Evolutionary conservation across 2,888 invertebrate genomes (phyloP), one percentile per base, ranked within the genome.

Genomic region (Isotomurus palustris): DNA sequence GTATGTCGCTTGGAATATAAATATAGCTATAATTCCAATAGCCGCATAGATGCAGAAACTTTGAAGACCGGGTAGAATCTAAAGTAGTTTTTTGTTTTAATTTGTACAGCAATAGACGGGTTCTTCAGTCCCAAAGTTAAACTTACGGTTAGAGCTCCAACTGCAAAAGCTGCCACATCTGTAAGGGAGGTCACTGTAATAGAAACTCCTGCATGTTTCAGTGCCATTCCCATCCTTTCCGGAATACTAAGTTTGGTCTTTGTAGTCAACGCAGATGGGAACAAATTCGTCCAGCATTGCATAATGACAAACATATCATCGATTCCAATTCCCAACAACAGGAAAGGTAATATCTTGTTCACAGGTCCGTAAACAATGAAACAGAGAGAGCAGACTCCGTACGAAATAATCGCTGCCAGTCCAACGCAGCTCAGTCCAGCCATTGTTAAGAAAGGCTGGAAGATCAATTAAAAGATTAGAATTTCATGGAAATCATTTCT

Each of bases 261-360:
- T 6, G 17, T 36, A 2, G 21, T 36, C 32, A 50, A 35, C 4
- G 41, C n/a, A 2, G 43, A 25, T 1, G 53, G 38, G 41, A 36
- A 48, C 2, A 78, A 70, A 71, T 85, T 83, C 61, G 83, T 82
- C 85, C 86, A 87, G 72, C 85, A 84, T 12, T 86, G 84, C 76
- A 84, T 82, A 77, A 89, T 86, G 0, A 90, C 87, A 75, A 90
- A 88, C 82, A 88, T 87, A 73, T 90, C 89, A 71, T 90, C 89
- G 24, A 89, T 83, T 71, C 81, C 80, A 67, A 87, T 80, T 59
- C 88, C 88, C 81, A 89, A 83, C 19, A 90, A 74, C 57, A 90
- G 78, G 75, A 90, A 88, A 3, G 89, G 89, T 58, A 89, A 75
- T 14, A 88, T 86, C 10, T 86, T 84, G 74, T 90, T 88, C 1